A percentile compares a stretch with the other conserved stretches of the same genome.
Conservation (phyloP, 1,140 invertebrate genomes). For the Helicorthomorpha holstii region DNA sequence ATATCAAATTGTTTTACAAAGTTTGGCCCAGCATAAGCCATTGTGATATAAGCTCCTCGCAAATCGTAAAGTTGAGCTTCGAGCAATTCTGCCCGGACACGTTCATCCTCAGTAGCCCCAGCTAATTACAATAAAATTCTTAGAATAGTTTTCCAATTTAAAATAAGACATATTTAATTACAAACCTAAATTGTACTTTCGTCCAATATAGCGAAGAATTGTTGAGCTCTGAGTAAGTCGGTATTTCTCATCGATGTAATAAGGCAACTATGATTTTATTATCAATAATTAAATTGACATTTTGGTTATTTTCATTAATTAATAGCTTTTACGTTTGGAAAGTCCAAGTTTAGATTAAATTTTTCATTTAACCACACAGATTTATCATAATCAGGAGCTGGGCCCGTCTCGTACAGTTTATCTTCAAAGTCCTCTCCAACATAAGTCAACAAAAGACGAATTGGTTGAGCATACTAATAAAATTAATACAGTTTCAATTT, state of each 20-base stretch:
- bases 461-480: conserved; percentile 25
- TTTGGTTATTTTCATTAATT: background rate
- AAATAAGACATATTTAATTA: background rate
- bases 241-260: conserved; percentile 33
- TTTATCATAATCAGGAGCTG: conserved; percentile 13
- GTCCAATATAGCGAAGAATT: conserved; percentile 32
- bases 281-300: background rate
- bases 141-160: background rate
- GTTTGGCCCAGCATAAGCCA: conserved; percentile 27
- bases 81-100: conserved; percentile 26
- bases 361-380: conserved; percentile 20
- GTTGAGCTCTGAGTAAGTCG: conserved; percentile 33
- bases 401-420: conserved; percentile 17
- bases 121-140: conserved; percentile 17
- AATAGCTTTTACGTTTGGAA: conserved; percentile 19
- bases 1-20: conserved; percentile 27
- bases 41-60: conserved; percentile 21
- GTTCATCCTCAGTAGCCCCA: conserved; percentile 26
- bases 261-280: conserved; percentile 27
- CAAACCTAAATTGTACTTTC: conserved; percentile 25
- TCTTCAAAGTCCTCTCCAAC: conserved; percentile 26
- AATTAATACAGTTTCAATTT: too few species aligned
- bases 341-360: conserved; percentile 18
- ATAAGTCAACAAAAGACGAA: conserved; percentile 27
- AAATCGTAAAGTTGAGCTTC: conserved; percentile 30